Evolutionary conservation across 2,888 invertebrate species (phyloP).

Genomic region (Sarcophaga caerulescens): DNA sequence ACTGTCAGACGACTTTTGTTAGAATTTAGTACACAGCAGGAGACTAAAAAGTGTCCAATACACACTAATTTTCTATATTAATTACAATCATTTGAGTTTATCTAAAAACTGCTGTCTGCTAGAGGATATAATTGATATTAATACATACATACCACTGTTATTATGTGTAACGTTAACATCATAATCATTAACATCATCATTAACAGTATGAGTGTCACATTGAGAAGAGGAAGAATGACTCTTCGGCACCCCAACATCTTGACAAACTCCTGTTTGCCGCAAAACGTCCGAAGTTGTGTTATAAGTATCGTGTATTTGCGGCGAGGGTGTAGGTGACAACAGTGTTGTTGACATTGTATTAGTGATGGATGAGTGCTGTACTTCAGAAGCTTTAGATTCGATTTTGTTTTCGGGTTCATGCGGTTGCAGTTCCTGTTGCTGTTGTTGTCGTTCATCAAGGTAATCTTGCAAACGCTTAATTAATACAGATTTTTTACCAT

Average conservation of each 20-base stretch:
- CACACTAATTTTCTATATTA: not conserved
- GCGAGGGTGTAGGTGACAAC: not conserved
- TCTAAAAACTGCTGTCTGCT: not conserved
- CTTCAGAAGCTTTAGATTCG: not conserved
- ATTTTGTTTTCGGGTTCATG: not conserved
- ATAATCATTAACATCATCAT: not conserved
- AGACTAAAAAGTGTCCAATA: no score
- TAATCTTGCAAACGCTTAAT: constrained; percentile 73
- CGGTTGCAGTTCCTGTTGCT: constrained; percentile 13
- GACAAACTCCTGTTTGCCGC: not conserved
- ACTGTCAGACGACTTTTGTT: no score
- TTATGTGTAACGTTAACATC: not conserved
- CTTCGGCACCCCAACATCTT: not conserved
- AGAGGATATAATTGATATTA: not conserved
- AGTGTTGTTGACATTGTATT: constrained; percentile 20
- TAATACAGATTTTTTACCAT: constrained; percentile 73
- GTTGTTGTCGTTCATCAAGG: constrained; percentile 43
- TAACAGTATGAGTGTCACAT: not conserved
- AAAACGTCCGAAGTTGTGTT: not conserved
- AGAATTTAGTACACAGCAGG: no score
- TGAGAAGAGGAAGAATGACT: not conserved
- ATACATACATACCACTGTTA: not conserved
- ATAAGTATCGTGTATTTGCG: not conserved
- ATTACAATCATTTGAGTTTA: not conserved
- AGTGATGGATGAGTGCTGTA: not conserved